Conservation (phyloP, 2,888 invertebrate species). For the Anthophora plumipes region DNA sequence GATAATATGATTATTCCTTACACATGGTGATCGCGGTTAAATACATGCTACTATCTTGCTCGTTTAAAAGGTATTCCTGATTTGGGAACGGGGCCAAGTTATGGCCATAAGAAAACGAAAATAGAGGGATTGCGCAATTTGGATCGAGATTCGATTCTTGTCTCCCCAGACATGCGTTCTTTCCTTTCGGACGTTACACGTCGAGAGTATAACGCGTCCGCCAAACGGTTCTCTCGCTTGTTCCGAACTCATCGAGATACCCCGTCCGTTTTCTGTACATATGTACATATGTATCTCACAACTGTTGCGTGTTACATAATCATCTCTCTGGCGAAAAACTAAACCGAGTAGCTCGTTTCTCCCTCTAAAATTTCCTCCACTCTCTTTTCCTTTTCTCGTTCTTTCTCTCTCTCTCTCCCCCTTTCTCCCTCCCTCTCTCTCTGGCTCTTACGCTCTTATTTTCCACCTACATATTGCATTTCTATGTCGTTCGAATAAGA, state of each 20-base stretch:
- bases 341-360: constrained; percentile 15
- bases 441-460: too few species aligned
- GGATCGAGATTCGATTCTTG: constrained; percentile 39
- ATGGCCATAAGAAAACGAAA: constrained; percentile 69
- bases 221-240: not conserved
- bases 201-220: not conserved
- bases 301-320: constrained; percentile 38
- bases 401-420: not conserved
- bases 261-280: constrained; percentile 29
- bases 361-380: constrained; percentile 17
- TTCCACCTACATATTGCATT: too few species aligned
- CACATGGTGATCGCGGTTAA: too few species aligned
- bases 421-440: too few species aligned
- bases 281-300: constrained; percentile 18
- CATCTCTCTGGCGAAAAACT: constrained; percentile 34
- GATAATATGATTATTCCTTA: too few species aligned
- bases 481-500: too few species aligned
- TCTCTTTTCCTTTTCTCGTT: not conserved
- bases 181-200: constrained; percentile 15
- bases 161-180: constrained; percentile 19
- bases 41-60: too few species aligned
- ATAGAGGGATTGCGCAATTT: constrained; percentile 73
- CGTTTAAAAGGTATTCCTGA: constrained; percentile 65
- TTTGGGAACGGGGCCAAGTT: constrained; percentile 74
- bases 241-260: constrained; percentile 1